Base-by-base conservation (phyloP, 2,113 vertebrate genomes). In the Ictidomys tridecemlineatus region DNA sequence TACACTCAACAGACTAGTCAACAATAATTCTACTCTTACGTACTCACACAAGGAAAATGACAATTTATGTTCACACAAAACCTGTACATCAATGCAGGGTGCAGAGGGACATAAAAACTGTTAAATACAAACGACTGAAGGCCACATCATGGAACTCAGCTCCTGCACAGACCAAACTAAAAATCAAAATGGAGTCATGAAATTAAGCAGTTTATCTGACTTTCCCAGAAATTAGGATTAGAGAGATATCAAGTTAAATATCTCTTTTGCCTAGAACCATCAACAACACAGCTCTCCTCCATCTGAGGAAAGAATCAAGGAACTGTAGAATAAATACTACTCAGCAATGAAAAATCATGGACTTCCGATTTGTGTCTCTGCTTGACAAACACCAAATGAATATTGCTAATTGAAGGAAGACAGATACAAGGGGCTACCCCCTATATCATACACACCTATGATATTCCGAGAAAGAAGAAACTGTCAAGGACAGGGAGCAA, bases 291-390 rank as follows among this genome's bases (percentile, higher is more conserved):
- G 51, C 20, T 20, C 20, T 39, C n/a, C 28, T 45, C 70, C 77
- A 34, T 12, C 3, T 34, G 34, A 65, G 34, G 28, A 56, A 32
- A 28, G 80, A 83, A 30, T 20, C 4, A 58, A 61, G 73, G 86
- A 4, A 48, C n/a, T 10, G 34, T 1, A 30, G 56, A 14, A 8
- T 14, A 77, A 92, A 63, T 84, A 84, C 58, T 63, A 51, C 56
- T 24, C 16, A 1, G 26, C 6, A 10, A 22, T 13, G 48, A 78
- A 89, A 63, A 92, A 32, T 51, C 45, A 42, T 2, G 48, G 56
- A 14, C 14, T 28, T 9, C 1, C 20, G 28, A 28, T 17, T n/a
- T 12, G 11, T 2, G 0, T 1, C 2, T 69, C 48, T 12, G 2
- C 14, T 10, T 28, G 53, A 69, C 32, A 56, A 63, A 24, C 45